These are phyloP conservation scores for Apostichopus californicus DNA, from an alignment of 35 echinoderm and acorn worm genomes.

Conservation along the genomic window DNA sequence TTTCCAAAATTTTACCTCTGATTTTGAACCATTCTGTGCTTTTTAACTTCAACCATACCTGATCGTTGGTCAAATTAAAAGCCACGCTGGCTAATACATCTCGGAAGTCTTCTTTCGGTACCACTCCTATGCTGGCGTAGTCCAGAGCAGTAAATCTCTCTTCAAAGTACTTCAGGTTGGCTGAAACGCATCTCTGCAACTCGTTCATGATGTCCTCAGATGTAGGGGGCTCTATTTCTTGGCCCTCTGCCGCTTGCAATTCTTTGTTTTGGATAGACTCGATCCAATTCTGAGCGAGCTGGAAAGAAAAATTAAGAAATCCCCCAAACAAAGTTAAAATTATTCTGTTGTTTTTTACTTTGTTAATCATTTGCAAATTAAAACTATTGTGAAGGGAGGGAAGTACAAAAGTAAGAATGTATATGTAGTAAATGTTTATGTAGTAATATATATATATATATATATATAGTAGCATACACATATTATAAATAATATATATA, in stretches of 20 bases:
- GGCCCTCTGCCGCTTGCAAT: neutral
- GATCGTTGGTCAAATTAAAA: slow-evolving; percentile 72
- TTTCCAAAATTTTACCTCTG: neutral
- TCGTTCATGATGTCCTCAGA: slow-evolving; percentile 69
- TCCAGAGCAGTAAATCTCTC: slow-evolving; percentile 81
- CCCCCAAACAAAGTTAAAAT: too few species aligned
- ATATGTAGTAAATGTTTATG: too few species aligned
- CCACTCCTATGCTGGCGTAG: slow-evolving; percentile 90
- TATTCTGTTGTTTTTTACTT: too few species aligned
- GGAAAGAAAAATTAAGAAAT: neutral
- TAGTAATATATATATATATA: too few species aligned
- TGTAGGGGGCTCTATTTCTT: slow-evolving; percentile 14
- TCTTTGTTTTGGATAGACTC: slow-evolving; percentile 86
- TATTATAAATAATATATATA: too few species aligned
- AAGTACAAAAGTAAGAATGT: too few species aligned
- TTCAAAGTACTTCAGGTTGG: slow-evolving; percentile 63
- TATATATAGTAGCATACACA: too few species aligned
- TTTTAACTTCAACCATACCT: slow-evolving; percentile 55
- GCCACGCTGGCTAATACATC: slow-evolving; percentile 73
- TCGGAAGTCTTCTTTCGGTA: slow-evolving; percentile 86
- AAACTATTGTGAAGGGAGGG: too few species aligned
- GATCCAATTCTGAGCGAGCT: slow-evolving; percentile 97
- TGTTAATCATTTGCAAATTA: too few species aligned
- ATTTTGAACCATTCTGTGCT: neutral
- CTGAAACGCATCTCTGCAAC: slow-evolving; percentile 61